Conservation (phyloP, 2,888 invertebrate genomes). For the Blastobasis lacticolella region DNA sequence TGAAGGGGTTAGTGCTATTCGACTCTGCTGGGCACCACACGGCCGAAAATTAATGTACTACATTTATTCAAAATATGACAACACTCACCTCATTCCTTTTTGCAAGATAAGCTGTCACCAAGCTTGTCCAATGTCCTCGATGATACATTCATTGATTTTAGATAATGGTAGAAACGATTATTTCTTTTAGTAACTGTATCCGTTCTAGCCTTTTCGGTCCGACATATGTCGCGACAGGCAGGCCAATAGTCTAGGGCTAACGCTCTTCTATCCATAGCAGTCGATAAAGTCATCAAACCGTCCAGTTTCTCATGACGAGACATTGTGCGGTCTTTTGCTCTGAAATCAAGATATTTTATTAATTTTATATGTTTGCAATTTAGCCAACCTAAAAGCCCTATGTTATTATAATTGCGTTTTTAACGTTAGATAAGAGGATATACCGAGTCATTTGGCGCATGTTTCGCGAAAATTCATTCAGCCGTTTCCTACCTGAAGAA, state of each 20-base stretch:
- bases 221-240: slow-evolving; percentile 78
- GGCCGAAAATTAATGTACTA: no score
- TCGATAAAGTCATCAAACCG: slow-evolving; percentile 59
- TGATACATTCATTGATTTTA: slow-evolving; percentile 74
- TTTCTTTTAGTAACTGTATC: slow-evolving; percentile 77
- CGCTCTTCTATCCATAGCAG: slow-evolving; percentile 67
- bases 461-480: no score
- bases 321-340: slow-evolving; percentile 54
- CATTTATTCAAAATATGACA: background rate
- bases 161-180: slow-evolving; percentile 85
- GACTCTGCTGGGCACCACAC: no score
- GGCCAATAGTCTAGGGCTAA: slow-evolving; percentile 81
- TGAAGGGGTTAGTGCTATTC: no score
- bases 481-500: no score
- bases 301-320: slow-evolving; percentile 54
- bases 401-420: no score
- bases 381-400: no score
- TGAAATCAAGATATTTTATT: slow-evolving; percentile 39
- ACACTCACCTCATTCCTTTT: background rate
- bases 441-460: no score
- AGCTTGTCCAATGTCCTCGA: slow-evolving; percentile 68
- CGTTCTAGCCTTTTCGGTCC: slow-evolving; percentile 77
- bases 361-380: background rate
- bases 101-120: slow-evolving; percentile 43
- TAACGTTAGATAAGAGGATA: no score